Base-by-base conservation (phyloP, 2,888 invertebrate species). In the Pammene fasciana region DNA sequence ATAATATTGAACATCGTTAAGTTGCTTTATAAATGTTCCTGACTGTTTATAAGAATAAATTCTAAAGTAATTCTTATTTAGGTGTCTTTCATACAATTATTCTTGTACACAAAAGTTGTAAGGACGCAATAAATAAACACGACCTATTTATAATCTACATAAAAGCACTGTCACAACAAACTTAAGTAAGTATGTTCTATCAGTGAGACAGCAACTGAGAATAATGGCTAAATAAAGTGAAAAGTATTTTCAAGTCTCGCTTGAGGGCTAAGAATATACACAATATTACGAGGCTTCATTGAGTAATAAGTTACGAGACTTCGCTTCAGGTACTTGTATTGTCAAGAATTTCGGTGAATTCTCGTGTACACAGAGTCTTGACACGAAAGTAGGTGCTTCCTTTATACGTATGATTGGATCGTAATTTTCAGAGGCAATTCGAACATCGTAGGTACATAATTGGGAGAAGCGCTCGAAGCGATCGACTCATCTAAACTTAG, bases 351-450 rank as follows among this genome's bases (percentile, higher is more conserved):
- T 60, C 36, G 11, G 26, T 55, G 55, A 48, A 11, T 45, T 38
- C 41, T 34, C 38, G 60, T 61, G 46, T 59, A 16, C 43, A 5
- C 8, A 3, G n/a, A n/a, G 34, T 41, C 16, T 38, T 48, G 46
- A 34, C 8, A 41, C 13, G 34, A 5, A 52, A 13, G 50, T 46
- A 34, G 38, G 26, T 50, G 57, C 54, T 18, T 34, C 36, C 64
- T 68, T 57, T 52, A 57, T 62, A 38, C 41, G 36, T 26, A 26
- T 60, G 38, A 54, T 45, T 46, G 57, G 52, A 66, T 66, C 66
- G 70, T 59, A 62, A 71, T 67, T 57, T 26, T 13, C 64, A 54
- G 52, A 67, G 62, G 64, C 57, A 71, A 71, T 64, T 64, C 62
- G 55, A 50, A 43, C 66, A 68, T 68, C 46, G 45, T n/a, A n/a